phyloP scores from a whole-genome alignment of 2,797 vertebrate genomes.

The Chelmon rostratus region DNA sequence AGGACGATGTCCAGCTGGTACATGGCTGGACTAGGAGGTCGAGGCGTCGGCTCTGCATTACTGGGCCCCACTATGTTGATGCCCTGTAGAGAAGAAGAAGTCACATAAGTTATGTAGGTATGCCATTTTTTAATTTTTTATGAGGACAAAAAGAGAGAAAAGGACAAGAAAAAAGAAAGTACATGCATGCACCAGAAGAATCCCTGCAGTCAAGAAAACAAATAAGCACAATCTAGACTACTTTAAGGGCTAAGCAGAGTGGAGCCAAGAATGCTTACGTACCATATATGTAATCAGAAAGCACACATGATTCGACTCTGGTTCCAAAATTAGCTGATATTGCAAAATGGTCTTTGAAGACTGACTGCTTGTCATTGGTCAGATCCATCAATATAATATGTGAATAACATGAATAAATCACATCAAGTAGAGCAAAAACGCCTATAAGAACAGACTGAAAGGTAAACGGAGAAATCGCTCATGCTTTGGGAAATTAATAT shows the following conservation, averaged over 20 bases:
- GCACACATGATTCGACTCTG: background rate
- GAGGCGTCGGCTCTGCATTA: constrained; percentile 88
- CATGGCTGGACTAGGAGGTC: constrained; percentile 88
- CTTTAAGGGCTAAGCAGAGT: background rate
- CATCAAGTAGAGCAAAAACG: background rate
- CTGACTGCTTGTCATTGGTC: background rate
- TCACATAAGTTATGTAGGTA: constrained; percentile 15
- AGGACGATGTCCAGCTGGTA: constrained; percentile 94
- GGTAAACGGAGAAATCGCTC: background rate
- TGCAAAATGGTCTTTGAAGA: background rate
- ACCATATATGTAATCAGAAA: background rate
- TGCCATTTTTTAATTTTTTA: too few relatives aligned
- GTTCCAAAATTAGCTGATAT: too few relatives aligned
- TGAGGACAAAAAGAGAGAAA: background rate
- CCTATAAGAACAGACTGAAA: background rate
- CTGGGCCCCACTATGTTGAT: constrained; percentile 87
- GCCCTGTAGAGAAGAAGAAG: constrained; percentile 83
- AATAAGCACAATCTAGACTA: background rate
- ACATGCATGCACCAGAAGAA: background rate
- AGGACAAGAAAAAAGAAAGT: background rate
- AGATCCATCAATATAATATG: background rate
- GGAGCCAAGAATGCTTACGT: background rate
- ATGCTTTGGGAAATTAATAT: constrained; percentile 3
- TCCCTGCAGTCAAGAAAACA: too few relatives aligned
- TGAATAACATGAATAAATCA: constrained; percentile 3